Base-by-base conservation (phyloP, 1,140 invertebrate genomes). In the Brachystomella parvula region DNA sequence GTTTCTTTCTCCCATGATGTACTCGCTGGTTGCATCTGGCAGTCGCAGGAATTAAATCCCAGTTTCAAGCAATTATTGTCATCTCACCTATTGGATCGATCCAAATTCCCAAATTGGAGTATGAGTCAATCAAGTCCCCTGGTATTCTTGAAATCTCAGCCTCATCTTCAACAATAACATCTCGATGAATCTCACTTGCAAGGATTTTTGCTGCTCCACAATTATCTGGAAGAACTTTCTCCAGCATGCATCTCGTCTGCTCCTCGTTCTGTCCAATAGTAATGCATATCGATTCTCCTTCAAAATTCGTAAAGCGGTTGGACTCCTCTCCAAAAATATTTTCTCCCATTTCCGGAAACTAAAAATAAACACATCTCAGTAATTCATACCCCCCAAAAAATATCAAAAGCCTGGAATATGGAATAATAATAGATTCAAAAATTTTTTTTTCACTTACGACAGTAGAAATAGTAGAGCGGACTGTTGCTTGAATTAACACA, bases 51-150 rank as follows among this genome's bases (percentile, higher is more conserved):
- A n/a, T n/a, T n/a, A n/a, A n/a, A n/a, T n/a, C n/a, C n/a, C n/a
- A n/a, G n/a, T n/a, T n/a, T n/a, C n/a, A n/a, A 69, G 58, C 29
- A 39, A 9, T 6, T 9, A 39, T 39, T 39, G 35, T 9, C 35
- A 58, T 73, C 70, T 76, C 82, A 94, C 92, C 92, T 74, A 96
- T 95, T 0, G 94, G 94, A 83, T 96, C 94, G 76, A 96, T 94
- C 93, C 93, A 96, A 67, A 96, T 84, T 30, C 88, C 91, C 65
- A 94, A 74, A 67, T 85, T 78, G 81, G 49, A 3, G 21, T 53
- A 53, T 81, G 77, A 47, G 85, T 73, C 66, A 73, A 65, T 77
- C 70, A 66, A 77, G 69, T 80, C 79, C 69, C 70, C 76, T 68
- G 76, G 81, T 69, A 69, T 82, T 32, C 77, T 71, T 28, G 78